Evolutionary conservation across 2,888 invertebrate genomes (phyloP).

Genomic region (Drosophila maculinotata): DNA sequence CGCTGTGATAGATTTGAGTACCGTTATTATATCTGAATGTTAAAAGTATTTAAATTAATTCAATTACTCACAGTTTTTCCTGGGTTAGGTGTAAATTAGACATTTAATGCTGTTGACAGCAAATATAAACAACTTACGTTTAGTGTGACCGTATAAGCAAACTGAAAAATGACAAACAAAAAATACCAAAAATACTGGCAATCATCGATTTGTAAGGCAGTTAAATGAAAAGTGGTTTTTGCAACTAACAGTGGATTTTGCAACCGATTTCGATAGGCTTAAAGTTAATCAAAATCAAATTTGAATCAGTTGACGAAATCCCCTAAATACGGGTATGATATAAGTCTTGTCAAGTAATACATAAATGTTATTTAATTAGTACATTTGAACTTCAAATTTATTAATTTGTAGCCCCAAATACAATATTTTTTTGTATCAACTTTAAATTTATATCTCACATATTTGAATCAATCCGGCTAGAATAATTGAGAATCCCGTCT

Average conservation of each 20-base stretch:
- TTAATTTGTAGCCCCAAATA: conserved; percentile 10
- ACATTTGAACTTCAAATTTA: not conserved
- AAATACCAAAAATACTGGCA: conserved; percentile 4
- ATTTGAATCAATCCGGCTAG: not conserved
- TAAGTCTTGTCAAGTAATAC: too few species aligned
- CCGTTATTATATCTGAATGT: not conserved
- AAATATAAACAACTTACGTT: conserved; percentile 73
- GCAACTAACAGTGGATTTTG: too few species aligned
- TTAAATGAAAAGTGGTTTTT: too few species aligned
- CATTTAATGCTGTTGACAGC: conserved; percentile 57
- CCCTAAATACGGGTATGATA: too few species aligned
- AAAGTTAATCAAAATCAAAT: too few species aligned
- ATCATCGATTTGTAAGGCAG: not conserved
- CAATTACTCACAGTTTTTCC: conserved; percentile 72
- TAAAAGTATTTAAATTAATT: not conserved
- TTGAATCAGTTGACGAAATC: too few species aligned
- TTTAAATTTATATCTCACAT: conserved; percentile 26
- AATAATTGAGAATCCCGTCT: not conserved
- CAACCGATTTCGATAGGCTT: too few species aligned
- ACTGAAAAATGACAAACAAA: not conserved
- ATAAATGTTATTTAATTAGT: too few species aligned
- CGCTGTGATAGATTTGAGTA: conserved; percentile 31
- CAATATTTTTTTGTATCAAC: conserved; percentile 5
- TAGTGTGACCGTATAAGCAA: conserved; percentile 26
- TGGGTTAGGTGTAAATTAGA: conserved; percentile 72